Evolutionary conservation across 2,888 invertebrate genomes (phyloP), one percentile per base, ranked within the genome.

Genomic region (Aricia artaxerxes): DNA sequence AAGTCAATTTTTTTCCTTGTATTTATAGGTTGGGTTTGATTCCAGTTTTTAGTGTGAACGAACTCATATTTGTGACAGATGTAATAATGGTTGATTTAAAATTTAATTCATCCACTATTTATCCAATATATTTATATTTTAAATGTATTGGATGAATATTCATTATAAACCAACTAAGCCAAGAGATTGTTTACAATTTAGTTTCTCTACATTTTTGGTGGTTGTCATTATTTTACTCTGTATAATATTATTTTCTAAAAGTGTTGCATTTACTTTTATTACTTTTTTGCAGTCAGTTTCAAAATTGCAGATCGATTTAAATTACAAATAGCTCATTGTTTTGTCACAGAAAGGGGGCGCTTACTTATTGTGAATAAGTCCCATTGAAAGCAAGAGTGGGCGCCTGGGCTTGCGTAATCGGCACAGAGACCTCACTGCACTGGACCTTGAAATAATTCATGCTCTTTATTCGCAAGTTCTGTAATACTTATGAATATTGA

Each of bases 361-460:
- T 69, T 38, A 78, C 61, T 83, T 83, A 82, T 82, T 82, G 81
- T 82, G 82, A 83, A 83, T 84, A 84, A 81, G 82, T 57, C 81
- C 79, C 77, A 79, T 81, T 80, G 83, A 82, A 82, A 84, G 82
- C 82, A 82, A 82, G 82, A 82, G 82, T 79, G 24, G 44, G 40
- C 73, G 73, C 31, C 4, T 38, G 13, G 13, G 35, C 35, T 82
- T 82, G 78, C 80, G 79, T 80, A 81, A 69, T 69, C 69, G 69
- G 69, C 69, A 13, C 69, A 69, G 69, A 69, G 35, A 38, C 69
- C 69, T 69, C 69, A 69, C 4, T 38, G 69, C 69, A 38, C 60
- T 57, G 57, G 75, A 77, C 78, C 78, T 78, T 82, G 69, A 75
- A 44, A 75, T 75, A 49, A 44, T 75, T 24, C 11, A 75, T 75